Conservation (phyloP, 2,113 vertebrate genomes). For the Pionites leucogaster region DNA sequence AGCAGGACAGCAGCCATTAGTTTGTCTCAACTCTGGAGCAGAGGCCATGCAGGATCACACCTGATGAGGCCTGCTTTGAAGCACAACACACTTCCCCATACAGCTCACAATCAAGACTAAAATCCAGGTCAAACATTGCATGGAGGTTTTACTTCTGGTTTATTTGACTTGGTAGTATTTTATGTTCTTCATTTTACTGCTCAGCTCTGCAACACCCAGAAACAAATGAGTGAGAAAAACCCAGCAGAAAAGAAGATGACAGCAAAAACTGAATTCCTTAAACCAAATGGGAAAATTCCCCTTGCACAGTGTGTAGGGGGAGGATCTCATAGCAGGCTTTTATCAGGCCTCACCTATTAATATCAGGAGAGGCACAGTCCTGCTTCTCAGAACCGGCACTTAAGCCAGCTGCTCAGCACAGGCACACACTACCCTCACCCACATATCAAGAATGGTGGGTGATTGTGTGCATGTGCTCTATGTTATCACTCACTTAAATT, state of each 20-base stretch:
- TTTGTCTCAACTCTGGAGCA: not conserved
- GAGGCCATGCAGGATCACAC: not conserved
- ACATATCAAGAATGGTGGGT: fast-evolving
- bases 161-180: conserved; percentile 7
- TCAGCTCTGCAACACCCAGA: not conserved
- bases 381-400: not conserved
- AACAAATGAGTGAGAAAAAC: not conserved
- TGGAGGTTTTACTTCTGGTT: not conserved
- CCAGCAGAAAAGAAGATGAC: not conserved
- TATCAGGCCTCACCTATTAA: not conserved
- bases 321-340: conserved; percentile 16
- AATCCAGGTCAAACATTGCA: not conserved
- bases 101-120: not conserved
- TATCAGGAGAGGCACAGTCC: conserved; percentile 10
- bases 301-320: not conserved
- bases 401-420: not conserved
- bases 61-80: not conserved
- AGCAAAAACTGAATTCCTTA: not conserved
- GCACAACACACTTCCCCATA: not conserved
- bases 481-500: conserved; percentile 24
- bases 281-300: not conserved
- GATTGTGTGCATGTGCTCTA: not conserved
- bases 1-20: not conserved
- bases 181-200: not conserved
- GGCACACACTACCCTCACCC: not conserved